A percentile compares a stretch with the other conserved stretches of the same genome.
Conservation (phyloP, 2,888 invertebrate species). For the Caenorhabditis sp. region DNA sequence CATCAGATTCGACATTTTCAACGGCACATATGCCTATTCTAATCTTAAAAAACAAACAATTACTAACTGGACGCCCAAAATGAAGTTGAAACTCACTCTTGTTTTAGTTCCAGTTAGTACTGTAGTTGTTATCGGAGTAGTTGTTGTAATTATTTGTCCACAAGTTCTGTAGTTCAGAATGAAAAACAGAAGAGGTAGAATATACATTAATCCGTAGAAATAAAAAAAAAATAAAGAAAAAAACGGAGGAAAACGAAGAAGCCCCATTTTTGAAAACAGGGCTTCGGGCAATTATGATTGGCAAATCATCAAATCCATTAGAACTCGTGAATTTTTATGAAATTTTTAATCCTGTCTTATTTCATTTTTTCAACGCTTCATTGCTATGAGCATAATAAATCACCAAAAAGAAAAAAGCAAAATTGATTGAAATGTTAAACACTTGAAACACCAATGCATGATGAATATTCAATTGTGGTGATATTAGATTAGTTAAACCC, state of each 20-base stretch:
- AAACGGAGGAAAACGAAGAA: neutral
- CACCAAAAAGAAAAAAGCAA: too few species aligned
- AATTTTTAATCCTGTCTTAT: neutral
- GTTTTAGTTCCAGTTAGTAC: neutral
- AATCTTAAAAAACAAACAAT: neutral
- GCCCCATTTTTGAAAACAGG: neutral
- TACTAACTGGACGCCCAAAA: too few species aligned
- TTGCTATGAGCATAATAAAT: too few species aligned
- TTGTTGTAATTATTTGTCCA: neutral
- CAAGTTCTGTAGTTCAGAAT: neutral
- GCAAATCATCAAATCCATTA: too few species aligned
- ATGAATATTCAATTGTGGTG: too few species aligned
- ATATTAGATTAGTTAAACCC: too few species aligned
- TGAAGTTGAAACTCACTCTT: neutral
- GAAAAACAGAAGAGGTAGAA: neutral
- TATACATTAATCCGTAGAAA: neutral
- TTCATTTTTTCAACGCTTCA: neutral
- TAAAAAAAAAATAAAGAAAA: neutral
- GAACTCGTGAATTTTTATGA: neutral
- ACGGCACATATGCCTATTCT: conserved; percentile 73
- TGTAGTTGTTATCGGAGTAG: neutral
- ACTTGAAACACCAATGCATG: too few species aligned
- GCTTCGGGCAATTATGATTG: neutral
- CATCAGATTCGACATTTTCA: conserved; percentile 26
- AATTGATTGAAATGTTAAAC: too few species aligned